Conservation (phyloP, 2,888 invertebrate genomes). For the Coelopa pilipes region DNA sequence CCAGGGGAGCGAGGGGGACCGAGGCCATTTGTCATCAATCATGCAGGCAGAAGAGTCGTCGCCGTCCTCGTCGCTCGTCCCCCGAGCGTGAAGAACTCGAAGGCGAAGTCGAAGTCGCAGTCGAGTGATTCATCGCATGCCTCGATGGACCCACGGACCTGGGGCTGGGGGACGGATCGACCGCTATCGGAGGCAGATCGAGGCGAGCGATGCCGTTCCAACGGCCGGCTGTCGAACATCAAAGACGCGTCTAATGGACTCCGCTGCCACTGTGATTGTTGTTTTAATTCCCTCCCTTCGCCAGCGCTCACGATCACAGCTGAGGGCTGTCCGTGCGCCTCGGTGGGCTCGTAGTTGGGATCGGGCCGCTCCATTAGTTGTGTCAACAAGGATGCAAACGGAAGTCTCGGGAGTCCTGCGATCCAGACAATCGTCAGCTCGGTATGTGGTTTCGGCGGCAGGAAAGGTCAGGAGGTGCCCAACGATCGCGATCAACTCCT, state of each 20-base stretch:
- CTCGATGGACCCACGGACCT: neutral
- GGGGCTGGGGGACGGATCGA: neutral
- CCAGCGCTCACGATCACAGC: neutral
- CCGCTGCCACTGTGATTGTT: slow-evolving; percentile 14
- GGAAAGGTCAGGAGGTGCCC: too few species aligned
- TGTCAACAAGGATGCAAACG: slow-evolving; percentile 35
- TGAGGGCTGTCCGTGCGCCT: neutral
- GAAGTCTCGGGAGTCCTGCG: neutral
- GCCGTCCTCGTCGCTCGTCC: neutral
- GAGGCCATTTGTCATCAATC: slow-evolving; percentile 47
- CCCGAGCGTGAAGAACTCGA: neutral
- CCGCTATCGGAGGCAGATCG: neutral
- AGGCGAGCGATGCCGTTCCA: neutral
- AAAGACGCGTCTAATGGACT: slow-evolving; percentile 15
- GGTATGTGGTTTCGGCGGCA: too few species aligned
- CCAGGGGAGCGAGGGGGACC: neutral
- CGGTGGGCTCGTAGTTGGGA: slow-evolving; percentile 6
- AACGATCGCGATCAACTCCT: too few species aligned
- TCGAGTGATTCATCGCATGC: neutral
- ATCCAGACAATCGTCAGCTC: too few species aligned
- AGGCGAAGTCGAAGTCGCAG: neutral
- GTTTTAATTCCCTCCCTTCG: neutral
- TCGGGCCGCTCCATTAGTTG: slow-evolving; percentile 41
- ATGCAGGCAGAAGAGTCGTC: slow-evolving; percentile 36
- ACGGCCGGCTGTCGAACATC: slow-evolving; percentile 5